phyloP scores from a whole-genome alignment of 1,140 invertebrate species.

The Trypoxylus dichotomus region DNA sequence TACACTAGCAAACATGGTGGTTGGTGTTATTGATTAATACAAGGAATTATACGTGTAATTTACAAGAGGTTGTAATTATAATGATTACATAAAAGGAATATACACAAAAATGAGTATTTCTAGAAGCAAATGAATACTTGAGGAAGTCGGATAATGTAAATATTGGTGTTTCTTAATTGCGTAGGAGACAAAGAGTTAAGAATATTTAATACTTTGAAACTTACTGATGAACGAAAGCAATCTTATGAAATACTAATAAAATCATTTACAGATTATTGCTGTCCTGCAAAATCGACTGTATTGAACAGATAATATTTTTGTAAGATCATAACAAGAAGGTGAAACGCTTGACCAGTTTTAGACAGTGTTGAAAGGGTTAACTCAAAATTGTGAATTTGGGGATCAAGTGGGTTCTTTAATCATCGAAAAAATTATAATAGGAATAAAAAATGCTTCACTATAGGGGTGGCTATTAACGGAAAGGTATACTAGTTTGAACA shows the following conservation, averaged over 20 bases:
- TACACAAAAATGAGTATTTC: background rate
- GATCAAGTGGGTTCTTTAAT: conserved; percentile 35
- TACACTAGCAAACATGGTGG: too few relatives aligned
- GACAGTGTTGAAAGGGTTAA: conserved; percentile 39
- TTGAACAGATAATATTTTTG: background rate
- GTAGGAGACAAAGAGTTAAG: conserved; percentile 12
- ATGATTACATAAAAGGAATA: background rate
- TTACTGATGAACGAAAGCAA: background rate
- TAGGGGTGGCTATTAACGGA: conserved; percentile 14
- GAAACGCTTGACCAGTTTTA: conserved; percentile 43
- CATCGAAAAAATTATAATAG: conserved; percentile 37
- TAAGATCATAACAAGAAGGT: conserved; percentile 33
- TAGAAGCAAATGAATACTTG: conserved; percentile 4
- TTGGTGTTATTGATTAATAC: too few relatives aligned
- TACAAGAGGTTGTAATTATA: background rate
- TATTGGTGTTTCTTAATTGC: conserved; percentile 21
- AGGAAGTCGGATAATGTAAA: conserved; percentile 15
- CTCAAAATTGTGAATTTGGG: conserved; percentile 41
- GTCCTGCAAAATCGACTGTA: background rate
- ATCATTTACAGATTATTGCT: background rate
- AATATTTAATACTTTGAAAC: conserved; percentile 9
- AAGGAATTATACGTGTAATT: too few relatives aligned
- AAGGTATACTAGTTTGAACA: background rate
- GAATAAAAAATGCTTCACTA: conserved; percentile 20
- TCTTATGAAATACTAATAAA: background rate